Evolutionary conservation across 2,888 invertebrate species (phyloP).

Genomic region (Vandiemenella viatica): DNA sequence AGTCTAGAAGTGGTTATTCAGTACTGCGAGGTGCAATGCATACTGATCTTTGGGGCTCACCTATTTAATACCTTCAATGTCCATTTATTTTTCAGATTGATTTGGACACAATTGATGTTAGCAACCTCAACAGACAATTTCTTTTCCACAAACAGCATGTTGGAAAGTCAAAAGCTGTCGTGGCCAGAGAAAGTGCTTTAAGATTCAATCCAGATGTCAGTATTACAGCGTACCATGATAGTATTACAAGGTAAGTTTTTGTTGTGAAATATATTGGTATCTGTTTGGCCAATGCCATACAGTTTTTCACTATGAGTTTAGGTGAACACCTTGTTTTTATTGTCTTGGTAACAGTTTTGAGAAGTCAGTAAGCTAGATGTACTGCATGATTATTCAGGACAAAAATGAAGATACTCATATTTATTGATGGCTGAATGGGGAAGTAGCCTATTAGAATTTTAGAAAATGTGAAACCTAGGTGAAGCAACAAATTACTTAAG

Average conservation of each 20-base stretch:
- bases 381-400: too few relatives aligned
- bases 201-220: slow-evolving; percentile 76
- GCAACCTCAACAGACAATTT: slow-evolving; percentile 97
- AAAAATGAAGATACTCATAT: too few relatives aligned
- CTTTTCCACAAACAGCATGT: slow-evolving; percentile 97
- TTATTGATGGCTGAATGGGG: too few relatives aligned
- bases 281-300: neutral
- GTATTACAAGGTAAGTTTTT: slow-evolving; percentile 65
- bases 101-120: slow-evolving; percentile 97
- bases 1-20: too few relatives aligned
- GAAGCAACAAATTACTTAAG: too few relatives aligned
- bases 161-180: slow-evolving; percentile 87
- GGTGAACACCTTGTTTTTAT: too few relatives aligned
- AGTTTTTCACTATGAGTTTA: neutral
- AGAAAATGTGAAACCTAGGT: too few relatives aligned
- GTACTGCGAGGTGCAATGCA: too few relatives aligned
- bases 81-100: slow-evolving; percentile 71
- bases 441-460: too few relatives aligned
- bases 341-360: neutral
- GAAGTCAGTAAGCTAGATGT: neutral
- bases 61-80: too few relatives aligned
- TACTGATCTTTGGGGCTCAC: too few relatives aligned
- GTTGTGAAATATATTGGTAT: neutral
- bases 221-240: slow-evolving; percentile 83
- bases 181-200: slow-evolving; percentile 79